phyloP scores from a whole-genome alignment of 1,140 invertebrate genomes.

The Hirudo medicinalis region DNA sequence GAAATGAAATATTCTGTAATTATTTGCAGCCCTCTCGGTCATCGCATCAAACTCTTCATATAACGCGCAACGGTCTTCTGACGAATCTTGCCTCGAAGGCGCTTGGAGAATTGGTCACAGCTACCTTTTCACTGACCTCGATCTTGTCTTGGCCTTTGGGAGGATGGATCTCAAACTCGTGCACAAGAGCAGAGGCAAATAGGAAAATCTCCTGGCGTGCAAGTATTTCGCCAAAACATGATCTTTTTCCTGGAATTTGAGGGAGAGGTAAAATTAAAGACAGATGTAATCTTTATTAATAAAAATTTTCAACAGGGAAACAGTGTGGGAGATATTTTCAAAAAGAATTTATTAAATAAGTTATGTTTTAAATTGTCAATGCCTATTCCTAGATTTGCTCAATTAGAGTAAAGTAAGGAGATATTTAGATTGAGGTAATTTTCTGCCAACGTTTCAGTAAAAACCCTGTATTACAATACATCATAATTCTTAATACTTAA shows the following conservation, averaged over 20 bases:
- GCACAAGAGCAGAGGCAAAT: constrained; percentile 26
- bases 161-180: constrained; percentile 25
- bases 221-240: constrained; percentile 27
- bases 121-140: not conserved
- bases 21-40: too few relatives aligned
- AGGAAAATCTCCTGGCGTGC: constrained; percentile 29
- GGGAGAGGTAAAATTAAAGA: not conserved
- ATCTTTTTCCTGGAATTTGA: constrained; percentile 21
- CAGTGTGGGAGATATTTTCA: too few relatives aligned
- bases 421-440: too few relatives aligned
- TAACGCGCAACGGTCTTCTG: not conserved
- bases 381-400: too few relatives aligned
- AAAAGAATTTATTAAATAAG: too few relatives aligned
- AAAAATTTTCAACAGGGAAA: too few relatives aligned
- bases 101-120: not conserved
- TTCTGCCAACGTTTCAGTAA: too few relatives aligned
- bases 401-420: not conserved
- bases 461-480: too few relatives aligned
- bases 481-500: too few relatives aligned
- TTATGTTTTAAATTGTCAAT: too few relatives aligned
- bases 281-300: not conserved
- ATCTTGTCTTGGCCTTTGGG: constrained; percentile 3
- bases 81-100: not conserved
- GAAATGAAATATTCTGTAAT: too few relatives aligned
- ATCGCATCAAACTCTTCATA: too few relatives aligned